A percentile compares a stretch with the other conserved stretches of the same genome.
These are phyloP conservation scores for Chymomyza amoena DNA, from an alignment of 2,888 invertebrate genomes.

Conservation along the genomic window DNA sequence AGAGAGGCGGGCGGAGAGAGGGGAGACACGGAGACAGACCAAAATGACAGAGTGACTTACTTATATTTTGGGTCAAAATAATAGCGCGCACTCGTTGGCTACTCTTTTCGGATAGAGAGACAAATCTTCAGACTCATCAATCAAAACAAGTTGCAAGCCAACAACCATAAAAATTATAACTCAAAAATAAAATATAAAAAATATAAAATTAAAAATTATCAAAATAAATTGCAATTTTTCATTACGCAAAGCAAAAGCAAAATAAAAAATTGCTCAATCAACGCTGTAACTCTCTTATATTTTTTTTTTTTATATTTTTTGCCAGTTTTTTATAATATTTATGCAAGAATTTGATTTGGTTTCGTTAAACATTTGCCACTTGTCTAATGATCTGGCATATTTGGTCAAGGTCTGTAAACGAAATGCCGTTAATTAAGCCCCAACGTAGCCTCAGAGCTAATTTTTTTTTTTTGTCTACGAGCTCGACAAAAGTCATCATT, in stretches of 20 bases:
- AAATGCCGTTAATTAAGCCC: conserved; percentile 40
- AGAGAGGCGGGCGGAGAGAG: not conserved
- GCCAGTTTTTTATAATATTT: not conserved
- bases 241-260: not conserved
- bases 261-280: not conserved
- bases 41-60: not conserved
- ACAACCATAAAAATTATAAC: not conserved
- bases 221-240: conserved; percentile 1
- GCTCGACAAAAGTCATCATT: not conserved
- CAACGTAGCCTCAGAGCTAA: not conserved
- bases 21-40: no score
- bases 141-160: not conserved
- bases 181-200: not conserved
- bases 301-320: not conserved
- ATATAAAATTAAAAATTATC: not conserved
- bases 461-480: not conserved
- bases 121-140: not conserved
- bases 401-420: conserved; percentile 23
- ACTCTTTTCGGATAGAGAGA: not conserved
- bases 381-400: conserved; percentile 44
- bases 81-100: not conserved
- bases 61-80: not conserved
- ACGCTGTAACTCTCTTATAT: conserved; percentile 36
- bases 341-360: not conserved
- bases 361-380: not conserved